Conservation (phyloP, 2,113 vertebrate genomes). For the Mustelus asterias region DNA sequence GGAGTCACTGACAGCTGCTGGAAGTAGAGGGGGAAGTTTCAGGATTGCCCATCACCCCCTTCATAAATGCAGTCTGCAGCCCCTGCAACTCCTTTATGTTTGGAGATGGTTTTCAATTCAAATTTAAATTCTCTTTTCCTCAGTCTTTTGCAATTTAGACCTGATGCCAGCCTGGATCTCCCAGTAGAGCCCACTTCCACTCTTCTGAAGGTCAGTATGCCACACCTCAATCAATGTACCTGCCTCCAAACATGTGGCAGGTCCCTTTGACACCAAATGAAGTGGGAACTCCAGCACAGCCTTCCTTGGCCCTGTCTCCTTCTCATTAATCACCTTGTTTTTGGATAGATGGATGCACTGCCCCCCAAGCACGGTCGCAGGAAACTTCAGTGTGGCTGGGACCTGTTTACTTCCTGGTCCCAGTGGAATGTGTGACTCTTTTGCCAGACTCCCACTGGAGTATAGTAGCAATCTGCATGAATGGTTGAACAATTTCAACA, state of each 20-base stretch:
- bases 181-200: not conserved
- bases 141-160: not conserved
- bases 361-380: not conserved
- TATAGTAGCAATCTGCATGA: not conserved
- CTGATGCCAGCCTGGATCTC: not conserved
- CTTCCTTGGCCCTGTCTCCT: not conserved
- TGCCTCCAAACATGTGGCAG: not conserved
- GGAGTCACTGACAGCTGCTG: not conserved
- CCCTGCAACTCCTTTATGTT: not conserved
- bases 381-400: not conserved
- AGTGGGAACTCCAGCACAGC: not conserved
- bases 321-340: not conserved
- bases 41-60: not conserved
- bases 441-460: not conserved
- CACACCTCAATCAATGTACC: not conserved
- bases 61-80: not conserved
- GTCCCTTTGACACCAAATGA: not conserved
- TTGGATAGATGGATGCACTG: not conserved
- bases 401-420: not conserved
- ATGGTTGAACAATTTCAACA: not conserved
- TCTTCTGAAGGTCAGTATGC: not conserved
- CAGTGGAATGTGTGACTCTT: not conserved
- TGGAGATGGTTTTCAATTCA: not conserved
- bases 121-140: not conserved
- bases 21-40: not conserved